phyloP scores from a whole-genome alignment of 2,797 vertebrate species.

The Meda fulgida region DNA sequence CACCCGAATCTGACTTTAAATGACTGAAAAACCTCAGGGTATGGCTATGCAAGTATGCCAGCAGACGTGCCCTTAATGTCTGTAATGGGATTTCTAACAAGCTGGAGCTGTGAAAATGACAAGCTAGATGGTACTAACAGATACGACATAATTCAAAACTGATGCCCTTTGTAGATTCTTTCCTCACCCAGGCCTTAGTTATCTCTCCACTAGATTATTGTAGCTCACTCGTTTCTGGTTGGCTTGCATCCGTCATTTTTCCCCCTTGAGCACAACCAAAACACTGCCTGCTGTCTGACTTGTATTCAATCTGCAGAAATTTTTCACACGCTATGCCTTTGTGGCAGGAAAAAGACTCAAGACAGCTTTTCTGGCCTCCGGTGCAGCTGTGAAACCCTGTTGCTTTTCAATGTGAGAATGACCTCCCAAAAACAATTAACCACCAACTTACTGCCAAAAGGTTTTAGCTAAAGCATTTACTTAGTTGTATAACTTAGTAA shows the following conservation, averaged over 20 bases:
- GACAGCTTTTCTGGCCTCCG: conserved; percentile 3
- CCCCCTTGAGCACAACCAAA: conserved; percentile 29
- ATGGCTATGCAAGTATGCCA: conserved; percentile 5
- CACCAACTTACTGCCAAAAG: neutral
- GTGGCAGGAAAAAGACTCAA: conserved; percentile 34
- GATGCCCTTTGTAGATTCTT: conserved; percentile 27
- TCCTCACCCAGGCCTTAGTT: conserved; percentile 28
- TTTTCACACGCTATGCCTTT: conserved; percentile 25
- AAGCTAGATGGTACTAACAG: conserved; percentile 23
- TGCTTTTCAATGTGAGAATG: conserved; percentile 23
- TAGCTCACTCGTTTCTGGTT: neutral
- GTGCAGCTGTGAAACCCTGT: neutral
- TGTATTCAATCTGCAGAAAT: conserved; percentile 22
- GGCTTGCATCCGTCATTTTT: conserved; percentile 13
- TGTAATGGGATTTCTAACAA: conserved; percentile 40
- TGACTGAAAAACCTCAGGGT: conserved; percentile 24
- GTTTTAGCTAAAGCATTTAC: conserved; percentile 3
- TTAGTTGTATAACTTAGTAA: neutral
- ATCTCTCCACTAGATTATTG: conserved; percentile 30
- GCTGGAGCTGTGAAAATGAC: conserved; percentile 41
- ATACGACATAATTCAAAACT: conserved; percentile 22
- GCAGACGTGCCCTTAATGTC: conserved; percentile 35
- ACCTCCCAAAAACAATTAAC: conserved; percentile 26
- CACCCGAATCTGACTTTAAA: conserved; percentile 9
- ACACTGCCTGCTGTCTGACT: conserved; percentile 19